A percentile compares a stretch with the other conserved stretches of the same genome.
Evolutionary conservation across 2,888 invertebrate genomes (phyloP).

Genomic region (Anaspis maculata): DNA sequence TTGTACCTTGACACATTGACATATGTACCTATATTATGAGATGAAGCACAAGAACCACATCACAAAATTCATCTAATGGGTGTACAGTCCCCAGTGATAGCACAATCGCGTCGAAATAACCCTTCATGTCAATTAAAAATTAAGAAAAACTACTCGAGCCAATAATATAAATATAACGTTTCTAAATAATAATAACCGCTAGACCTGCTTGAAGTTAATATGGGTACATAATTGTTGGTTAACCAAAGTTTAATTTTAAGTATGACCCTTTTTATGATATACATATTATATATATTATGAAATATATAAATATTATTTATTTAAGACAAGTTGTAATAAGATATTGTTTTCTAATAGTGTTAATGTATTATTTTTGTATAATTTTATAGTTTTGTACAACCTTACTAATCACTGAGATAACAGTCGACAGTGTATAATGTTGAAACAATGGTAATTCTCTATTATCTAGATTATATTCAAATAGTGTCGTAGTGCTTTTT

Average conservation of each 20-base stretch:
- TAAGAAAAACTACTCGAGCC: conserved; percentile 15
- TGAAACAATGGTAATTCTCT: conserved; percentile 32
- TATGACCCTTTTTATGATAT: conserved; percentile 14
- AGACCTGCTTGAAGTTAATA: conserved; percentile 18
- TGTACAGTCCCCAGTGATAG: no score
- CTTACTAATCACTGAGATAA: conserved; percentile 29
- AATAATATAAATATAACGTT: conserved; percentile 1
- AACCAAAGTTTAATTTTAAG: conserved; percentile 38
- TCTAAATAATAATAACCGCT: conserved; percentile 1
- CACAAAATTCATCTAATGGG: no score
- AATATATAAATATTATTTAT: conserved; percentile 30
- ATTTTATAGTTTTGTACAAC: conserved; percentile 38
- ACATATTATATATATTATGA: conserved; percentile 23
- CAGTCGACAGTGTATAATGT: conserved; percentile 30
- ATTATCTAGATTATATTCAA: conserved; percentile 36
- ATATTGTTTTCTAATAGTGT: conserved; percentile 27
- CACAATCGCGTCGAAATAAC: conserved; percentile 19
- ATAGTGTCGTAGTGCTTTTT: conserved; percentile 44
- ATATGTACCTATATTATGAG: conserved; percentile 32
- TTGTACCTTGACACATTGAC: conserved; percentile 27
- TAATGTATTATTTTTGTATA: conserved; percentile 37
- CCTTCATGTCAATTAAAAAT: conserved; percentile 17
- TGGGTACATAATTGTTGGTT: conserved; percentile 34
- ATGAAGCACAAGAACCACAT: no score
- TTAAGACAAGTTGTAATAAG: conserved; percentile 31